These are phyloP conservation scores for Huso huso DNA, from an alignment of 2,797 vertebrate genomes.

Conservation along the genomic window DNA sequence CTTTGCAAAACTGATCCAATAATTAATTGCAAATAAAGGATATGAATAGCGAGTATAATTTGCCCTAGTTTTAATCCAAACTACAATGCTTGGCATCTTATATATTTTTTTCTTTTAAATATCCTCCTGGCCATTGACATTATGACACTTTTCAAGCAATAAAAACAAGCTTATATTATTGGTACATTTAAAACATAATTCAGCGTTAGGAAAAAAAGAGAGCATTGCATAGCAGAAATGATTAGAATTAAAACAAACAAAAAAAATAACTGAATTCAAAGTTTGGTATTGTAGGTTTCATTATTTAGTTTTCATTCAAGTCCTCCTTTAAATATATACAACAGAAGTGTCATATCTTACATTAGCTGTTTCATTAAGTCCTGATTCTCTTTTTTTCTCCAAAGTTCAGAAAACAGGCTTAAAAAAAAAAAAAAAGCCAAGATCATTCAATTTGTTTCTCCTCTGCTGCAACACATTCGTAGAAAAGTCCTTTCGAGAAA, in stretches of 20 bases:
- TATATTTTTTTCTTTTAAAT: slow-evolving; percentile 75
- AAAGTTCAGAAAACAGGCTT: slow-evolving; percentile 52
- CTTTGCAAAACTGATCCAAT: slow-evolving; percentile 59
- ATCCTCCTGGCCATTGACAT: slow-evolving; percentile 60
- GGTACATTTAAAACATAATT: slow-evolving; percentile 68
- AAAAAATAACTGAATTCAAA: slow-evolving; percentile 59
- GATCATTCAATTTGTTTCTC: slow-evolving; percentile 23
- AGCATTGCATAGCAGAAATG: slow-evolving; percentile 89
- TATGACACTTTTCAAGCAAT: slow-evolving; percentile 64
- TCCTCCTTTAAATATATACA: slow-evolving; percentile 76
- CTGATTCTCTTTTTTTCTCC: slow-evolving; percentile 47
- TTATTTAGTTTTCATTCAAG: slow-evolving; percentile 61
- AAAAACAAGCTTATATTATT: slow-evolving; percentile 78
- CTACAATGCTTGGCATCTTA: slow-evolving; percentile 60
- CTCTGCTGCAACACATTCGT: slow-evolving; percentile 37
- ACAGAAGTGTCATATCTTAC: slow-evolving; percentile 62
- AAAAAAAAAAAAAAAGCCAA: slow-evolving; percentile 32
- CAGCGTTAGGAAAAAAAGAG: slow-evolving; percentile 57
- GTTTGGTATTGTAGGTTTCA: slow-evolving; percentile 84
- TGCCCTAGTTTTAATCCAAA: slow-evolving; percentile 63
- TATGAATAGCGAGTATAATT: slow-evolving; percentile 78
- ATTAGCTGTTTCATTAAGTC: slow-evolving; percentile 46
- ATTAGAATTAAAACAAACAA: slow-evolving; percentile 63
- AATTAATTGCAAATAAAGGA: slow-evolving; percentile 54
- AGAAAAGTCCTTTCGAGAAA: slow-evolving; percentile 52